Percentiles rank a stretch among this genome's conserved stretches.
Conservation (phyloP, 2,888 invertebrate species). For the Pocota personata region DNA sequence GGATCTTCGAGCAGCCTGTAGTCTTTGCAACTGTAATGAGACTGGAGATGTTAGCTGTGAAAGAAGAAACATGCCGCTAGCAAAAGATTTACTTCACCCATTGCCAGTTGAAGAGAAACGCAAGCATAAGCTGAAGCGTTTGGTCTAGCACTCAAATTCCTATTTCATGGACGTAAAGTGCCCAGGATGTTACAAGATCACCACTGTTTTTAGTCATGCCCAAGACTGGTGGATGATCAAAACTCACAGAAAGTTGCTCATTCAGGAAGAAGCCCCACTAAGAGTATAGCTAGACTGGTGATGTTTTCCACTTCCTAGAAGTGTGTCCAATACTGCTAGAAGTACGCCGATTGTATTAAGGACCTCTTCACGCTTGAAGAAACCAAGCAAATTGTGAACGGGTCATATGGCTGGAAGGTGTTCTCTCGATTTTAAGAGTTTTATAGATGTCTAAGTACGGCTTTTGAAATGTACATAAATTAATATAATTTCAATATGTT, state of each 20-base stretch:
- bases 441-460: too few species aligned
- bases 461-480: too few species aligned
- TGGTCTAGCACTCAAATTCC: constrained; percentile 99
- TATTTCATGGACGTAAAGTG: constrained; percentile 99
- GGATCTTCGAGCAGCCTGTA: too few species aligned
- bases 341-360: too few species aligned
- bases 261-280: constrained; percentile 99
- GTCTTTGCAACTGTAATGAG: too few species aligned
- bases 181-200: constrained; percentile 99
- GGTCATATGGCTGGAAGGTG: too few species aligned
- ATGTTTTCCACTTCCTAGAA: too few species aligned
- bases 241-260: constrained; percentile 99
- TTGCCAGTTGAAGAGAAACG: constrained; percentile 96
- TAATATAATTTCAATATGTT: too few species aligned
- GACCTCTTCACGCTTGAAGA: too few species aligned
- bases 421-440: too few species aligned
- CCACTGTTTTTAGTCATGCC: constrained; percentile 99
- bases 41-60: constrained; percentile 82
- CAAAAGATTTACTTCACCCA: constrained; percentile 98
- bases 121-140: constrained; percentile 97
- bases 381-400: too few species aligned
- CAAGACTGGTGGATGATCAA: constrained; percentile 99
- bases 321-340: too few species aligned
- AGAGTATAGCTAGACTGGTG: constrained; percentile 78
- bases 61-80: constrained; percentile 86